These are phyloP conservation scores for Mormyrus iriodes DNA, from an alignment of 2,113 vertebrate species.

Conservation along the genomic window DNA sequence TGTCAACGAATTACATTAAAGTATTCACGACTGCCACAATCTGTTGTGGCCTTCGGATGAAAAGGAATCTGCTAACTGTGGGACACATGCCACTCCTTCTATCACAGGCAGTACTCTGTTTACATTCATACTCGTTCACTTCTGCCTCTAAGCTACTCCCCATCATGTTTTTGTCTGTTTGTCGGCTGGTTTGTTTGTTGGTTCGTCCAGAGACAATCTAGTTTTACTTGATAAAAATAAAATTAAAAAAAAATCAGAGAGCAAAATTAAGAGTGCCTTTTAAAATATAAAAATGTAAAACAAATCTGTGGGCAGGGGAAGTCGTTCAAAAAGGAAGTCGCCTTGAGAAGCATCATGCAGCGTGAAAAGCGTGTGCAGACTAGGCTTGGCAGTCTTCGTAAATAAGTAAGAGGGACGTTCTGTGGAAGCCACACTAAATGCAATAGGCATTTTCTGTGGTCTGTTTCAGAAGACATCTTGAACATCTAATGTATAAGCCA, in stretches of 20 bases:
- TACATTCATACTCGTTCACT: not conserved
- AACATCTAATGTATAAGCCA: not conserved
- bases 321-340: constrained; percentile 53
- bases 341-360: constrained; percentile 71
- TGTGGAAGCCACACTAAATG: constrained; percentile 3
- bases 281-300: constrained; percentile 36
- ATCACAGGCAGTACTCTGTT: not conserved
- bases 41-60: not conserved
- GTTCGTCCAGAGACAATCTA: not conserved
- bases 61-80: not conserved
- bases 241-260: constrained; percentile 7
- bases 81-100: not conserved
- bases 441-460: constrained; percentile 1
- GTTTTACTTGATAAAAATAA: not conserved
- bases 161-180: not conserved
- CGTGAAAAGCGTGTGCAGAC: constrained; percentile 45
- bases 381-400: constrained; percentile 78
- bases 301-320: constrained; percentile 23
- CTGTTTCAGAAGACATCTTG: not conserved
- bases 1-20: not conserved
- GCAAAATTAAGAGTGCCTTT: constrained; percentile 30
- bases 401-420: constrained; percentile 20
- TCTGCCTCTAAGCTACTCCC: not conserved
- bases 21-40: not conserved
- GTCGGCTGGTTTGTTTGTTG: not conserved